A percentile compares a stretch with the other conserved stretches of the same genome.
Conservation (phyloP, 2,113 vertebrate genomes). For the human region DNA sequence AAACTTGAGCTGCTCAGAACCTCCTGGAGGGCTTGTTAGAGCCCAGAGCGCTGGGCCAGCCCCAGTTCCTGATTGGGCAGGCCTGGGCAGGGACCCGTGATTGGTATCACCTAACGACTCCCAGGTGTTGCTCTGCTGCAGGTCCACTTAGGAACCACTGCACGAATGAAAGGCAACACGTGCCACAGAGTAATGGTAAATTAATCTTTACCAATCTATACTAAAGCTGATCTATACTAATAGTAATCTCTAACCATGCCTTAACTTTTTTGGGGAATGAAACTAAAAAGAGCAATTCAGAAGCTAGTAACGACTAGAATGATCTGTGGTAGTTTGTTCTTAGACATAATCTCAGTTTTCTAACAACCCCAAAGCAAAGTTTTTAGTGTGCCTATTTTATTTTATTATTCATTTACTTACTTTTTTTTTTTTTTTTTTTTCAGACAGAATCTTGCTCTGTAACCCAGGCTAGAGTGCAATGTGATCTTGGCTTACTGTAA, state of each 20-base stretch:
- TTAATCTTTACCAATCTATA: neutral
- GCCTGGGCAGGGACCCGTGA: too few species aligned
- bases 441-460: too few species aligned
- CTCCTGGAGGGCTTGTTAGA: neutral
- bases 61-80: neutral
- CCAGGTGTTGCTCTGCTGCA: neutral
- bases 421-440: too few species aligned
- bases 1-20: neutral
- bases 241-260: neutral
- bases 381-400: too few species aligned
- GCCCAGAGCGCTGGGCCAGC: accelerated
- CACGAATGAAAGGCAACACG: neutral
- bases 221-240: too few species aligned
- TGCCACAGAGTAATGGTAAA: too few species aligned
- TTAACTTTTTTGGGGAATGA: neutral
- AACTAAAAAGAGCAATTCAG: neutral
- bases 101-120: neutral
- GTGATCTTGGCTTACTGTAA: too few species aligned
- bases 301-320: neutral
- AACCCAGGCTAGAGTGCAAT: too few species aligned
- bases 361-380: neutral
- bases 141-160: too few species aligned
- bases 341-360: neutral
- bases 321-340: neutral
- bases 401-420: too few species aligned